Conservation (phyloP, 2,797 vertebrate genomes). For the Neoniphon sammara region DNA sequence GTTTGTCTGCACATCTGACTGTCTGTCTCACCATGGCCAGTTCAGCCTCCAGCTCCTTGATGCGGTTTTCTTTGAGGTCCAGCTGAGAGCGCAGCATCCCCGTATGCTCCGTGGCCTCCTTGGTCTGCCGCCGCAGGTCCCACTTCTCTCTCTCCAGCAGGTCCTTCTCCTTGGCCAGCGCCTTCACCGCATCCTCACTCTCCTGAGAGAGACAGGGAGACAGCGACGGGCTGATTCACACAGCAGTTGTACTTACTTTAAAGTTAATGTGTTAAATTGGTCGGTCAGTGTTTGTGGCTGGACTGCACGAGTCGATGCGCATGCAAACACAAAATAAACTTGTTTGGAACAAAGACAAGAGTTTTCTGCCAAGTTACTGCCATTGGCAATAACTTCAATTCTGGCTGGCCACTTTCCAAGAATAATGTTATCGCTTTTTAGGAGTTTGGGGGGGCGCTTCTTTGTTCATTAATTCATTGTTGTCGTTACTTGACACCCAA, state of each 20-base stretch:
- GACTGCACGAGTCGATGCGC: too few species aligned
- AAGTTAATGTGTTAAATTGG: too few species aligned
- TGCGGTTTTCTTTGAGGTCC: slow-evolving; percentile 97
- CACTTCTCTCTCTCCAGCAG: slow-evolving; percentile 97
- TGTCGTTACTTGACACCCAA: too few species aligned
- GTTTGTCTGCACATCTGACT: not conserved
- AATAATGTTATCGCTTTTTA: too few species aligned
- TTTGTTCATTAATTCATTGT: too few species aligned
- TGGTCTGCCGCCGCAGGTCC: slow-evolving; percentile 95
- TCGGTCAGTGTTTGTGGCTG: too few species aligned
- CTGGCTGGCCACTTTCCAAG: too few species aligned
- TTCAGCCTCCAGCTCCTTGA: slow-evolving; percentile 99
- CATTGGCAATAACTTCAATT: too few species aligned
- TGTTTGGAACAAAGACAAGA: too few species aligned
- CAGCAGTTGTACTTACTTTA: not conserved
- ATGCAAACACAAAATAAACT: too few species aligned
- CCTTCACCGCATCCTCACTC: slow-evolving; percentile 97
- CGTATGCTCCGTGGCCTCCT: slow-evolving; percentile 96
- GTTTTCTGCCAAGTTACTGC: too few species aligned
- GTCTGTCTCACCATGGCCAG: slow-evolving; percentile 91
- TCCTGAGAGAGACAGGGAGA: slow-evolving; percentile 85
- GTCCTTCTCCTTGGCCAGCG: slow-evolving; percentile 96
- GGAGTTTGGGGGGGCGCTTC: too few species aligned
- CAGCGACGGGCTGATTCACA: slow-evolving; percentile 65
- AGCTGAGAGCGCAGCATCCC: slow-evolving; percentile 92